These are phyloP conservation scores for Ictidomys tridecemlineatus DNA, from an alignment of 2,113 vertebrate species.

Conservation along the genomic window DNA sequence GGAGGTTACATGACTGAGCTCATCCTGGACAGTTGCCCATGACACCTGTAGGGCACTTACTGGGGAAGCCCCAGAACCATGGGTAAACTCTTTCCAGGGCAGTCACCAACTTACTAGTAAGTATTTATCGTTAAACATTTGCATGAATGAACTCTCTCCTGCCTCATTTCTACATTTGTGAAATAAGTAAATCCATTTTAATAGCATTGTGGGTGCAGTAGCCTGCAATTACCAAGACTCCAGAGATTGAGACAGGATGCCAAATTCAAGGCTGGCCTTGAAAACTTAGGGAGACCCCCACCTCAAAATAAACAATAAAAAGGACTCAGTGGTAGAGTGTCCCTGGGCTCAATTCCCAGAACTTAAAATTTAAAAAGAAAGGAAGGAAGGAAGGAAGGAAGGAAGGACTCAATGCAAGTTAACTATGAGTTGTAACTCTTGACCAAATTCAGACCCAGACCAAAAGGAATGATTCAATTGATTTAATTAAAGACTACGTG, in stretches of 20 bases:
- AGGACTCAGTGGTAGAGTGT: too few relatives aligned
- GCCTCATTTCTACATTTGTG: constrained; percentile 23
- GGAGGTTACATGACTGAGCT: neutral
- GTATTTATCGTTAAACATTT: neutral
- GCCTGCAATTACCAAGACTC: too few relatives aligned
- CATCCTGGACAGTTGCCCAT: neutral
- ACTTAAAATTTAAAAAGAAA: too few relatives aligned
- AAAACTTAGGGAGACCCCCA: too few relatives aligned
- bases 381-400: neutral
- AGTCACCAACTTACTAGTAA: neutral
- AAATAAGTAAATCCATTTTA: constrained; percentile 26
- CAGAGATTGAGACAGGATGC: too few relatives aligned
- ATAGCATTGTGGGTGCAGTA: too few relatives aligned
- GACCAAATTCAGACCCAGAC: neutral
- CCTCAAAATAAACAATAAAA: too few relatives aligned
- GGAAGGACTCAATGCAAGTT: neutral
- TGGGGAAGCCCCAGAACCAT: neutral
- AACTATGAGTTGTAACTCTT: neutral
- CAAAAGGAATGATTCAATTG: neutral
- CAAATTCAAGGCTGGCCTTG: neutral
- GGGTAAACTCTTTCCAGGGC: neutral
- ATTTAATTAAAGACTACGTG: too few relatives aligned
- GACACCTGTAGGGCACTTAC: neutral
- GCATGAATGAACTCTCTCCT: neutral
- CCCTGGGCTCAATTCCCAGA: too few relatives aligned